Evolutionary conservation across 2,888 invertebrate genomes (phyloP).

Genomic region (Terebella lapidaria): DNA sequence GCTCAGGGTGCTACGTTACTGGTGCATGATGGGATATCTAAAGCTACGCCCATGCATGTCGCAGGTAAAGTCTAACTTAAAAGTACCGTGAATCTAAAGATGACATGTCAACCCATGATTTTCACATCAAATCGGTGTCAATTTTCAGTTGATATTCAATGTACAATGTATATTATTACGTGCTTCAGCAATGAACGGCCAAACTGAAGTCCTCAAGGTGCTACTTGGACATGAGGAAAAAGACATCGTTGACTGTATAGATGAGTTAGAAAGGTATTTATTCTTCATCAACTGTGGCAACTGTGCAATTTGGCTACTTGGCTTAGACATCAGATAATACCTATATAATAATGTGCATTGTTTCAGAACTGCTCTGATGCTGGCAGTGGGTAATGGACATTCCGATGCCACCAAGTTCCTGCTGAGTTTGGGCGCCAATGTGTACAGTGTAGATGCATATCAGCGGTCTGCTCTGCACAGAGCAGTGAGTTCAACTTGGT

Average conservation of each 20-base stretch:
- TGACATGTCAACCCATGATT: conserved; percentile 4
- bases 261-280: conserved; percentile 39
- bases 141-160: neutral
- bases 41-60: conserved; percentile 59
- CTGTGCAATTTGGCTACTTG: neutral
- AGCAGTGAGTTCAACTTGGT: conserved; percentile 55
- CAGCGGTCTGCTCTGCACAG: conserved; percentile 61
- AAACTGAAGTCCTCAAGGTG: neutral
- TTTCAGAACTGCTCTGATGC: conserved; percentile 60
- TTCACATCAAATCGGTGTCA: neutral
- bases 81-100: too few relatives aligned
- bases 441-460: conserved; percentile 59
- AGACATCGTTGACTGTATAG: conserved; percentile 49
- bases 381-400: conserved; percentile 60
- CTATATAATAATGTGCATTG: neutral
- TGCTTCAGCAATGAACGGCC: neutral
- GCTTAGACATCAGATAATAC: neutral
- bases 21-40: conserved; percentile 55
- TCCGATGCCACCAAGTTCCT: conserved; percentile 58
- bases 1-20: conserved; percentile 59
- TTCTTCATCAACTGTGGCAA: neutral
- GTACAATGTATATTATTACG: neutral
- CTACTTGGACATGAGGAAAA: conserved; percentile 31
- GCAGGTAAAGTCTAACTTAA: too few relatives aligned
- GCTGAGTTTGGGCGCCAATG: conserved; percentile 59